Evolutionary conservation across 2,113 vertebrate species (phyloP), one percentile per base, ranked within the genome.

Genomic region (Gnathonemus echidnorhynchus): DNA sequence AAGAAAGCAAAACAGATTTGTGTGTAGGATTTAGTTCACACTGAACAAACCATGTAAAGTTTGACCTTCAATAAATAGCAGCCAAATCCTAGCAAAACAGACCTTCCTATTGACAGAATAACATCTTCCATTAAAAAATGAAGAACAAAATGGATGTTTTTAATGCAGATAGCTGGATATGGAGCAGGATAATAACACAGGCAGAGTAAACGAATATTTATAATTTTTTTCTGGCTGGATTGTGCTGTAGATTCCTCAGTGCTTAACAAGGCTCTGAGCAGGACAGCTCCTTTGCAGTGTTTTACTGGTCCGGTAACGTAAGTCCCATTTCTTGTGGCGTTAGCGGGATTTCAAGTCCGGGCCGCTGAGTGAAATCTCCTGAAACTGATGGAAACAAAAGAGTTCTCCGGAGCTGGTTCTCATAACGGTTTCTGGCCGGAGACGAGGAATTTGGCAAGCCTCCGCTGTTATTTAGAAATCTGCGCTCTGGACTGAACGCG

Each of bases 401-500:
- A 86, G 87, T 88, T 70, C 83, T 86, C 84, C 0, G 84, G 50
- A 39, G 48, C 86, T 87, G 86, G 86, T 92, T 94, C 92, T 91
- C 90, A 83, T 86, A 91, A 94, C 53, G 88, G 50, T n/a, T 90
- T 88, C 92, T 94, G 93, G 93, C 92, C 86, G 48, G 0, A 88
- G 86, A 86, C 10, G 45, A 49, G 35, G 90, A 91, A 91, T 92
- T 92, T 94, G 93, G 93, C 92, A 91, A n/a, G 89, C 89, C 31
- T 9, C 89, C 5, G 85, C 90, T 92, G 92, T 94, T 93, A 93
- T 93, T 92, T 91, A 66, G 91, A 93, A 92, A 90, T 62, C 87
- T 90, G 83, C 35, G 90, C 90, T 48, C 86, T 89, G 90, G 87
- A 52, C 88, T 70, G 21, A 92, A 89, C 56, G 92, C 91, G 93